Conservation (phyloP, 2,113 vertebrate genomes). For the Catharus minimus region DNA sequence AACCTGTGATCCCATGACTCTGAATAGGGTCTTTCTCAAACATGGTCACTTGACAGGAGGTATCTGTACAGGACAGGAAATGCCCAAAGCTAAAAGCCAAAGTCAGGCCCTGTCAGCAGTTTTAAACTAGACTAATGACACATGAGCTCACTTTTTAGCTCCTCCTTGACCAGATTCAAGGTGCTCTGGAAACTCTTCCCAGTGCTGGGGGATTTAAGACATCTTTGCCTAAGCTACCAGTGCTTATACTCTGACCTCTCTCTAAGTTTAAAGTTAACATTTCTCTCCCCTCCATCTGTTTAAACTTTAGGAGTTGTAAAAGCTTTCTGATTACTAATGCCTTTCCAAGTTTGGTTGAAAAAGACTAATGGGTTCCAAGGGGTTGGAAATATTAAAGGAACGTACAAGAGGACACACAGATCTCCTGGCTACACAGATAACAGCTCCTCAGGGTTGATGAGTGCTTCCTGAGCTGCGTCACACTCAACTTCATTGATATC, state of each 20-base stretch:
- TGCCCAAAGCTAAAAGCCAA: not conserved
- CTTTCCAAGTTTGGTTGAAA: not conserved
- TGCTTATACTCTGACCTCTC: not conserved
- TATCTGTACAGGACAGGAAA: not conserved
- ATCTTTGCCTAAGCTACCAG: not conserved
- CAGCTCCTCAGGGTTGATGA: not conserved
- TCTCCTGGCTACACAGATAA: not conserved
- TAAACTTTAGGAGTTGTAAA: not conserved
- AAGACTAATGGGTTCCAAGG: not conserved
- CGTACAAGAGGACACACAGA: accelerated
- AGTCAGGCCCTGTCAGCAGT: not conserved
- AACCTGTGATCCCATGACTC: not conserved
- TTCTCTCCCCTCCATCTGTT: not conserved
- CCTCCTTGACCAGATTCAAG: not conserved
- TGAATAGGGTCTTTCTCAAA: slow-evolving; percentile 29
- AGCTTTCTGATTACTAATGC: not conserved
- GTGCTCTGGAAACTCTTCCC: not conserved
- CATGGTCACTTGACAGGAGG: slow-evolving; percentile 12
- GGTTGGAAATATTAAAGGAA: not conserved
- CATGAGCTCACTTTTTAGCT: not conserved
- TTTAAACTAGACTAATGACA: not conserved
- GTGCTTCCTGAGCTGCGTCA: not conserved
- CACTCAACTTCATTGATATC: not conserved
- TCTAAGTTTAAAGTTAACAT: not conserved
- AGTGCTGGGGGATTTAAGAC: not conserved